Conservation (phyloP, 2,797 vertebrate species). For the Dromococcyx pavoninus region DNA sequence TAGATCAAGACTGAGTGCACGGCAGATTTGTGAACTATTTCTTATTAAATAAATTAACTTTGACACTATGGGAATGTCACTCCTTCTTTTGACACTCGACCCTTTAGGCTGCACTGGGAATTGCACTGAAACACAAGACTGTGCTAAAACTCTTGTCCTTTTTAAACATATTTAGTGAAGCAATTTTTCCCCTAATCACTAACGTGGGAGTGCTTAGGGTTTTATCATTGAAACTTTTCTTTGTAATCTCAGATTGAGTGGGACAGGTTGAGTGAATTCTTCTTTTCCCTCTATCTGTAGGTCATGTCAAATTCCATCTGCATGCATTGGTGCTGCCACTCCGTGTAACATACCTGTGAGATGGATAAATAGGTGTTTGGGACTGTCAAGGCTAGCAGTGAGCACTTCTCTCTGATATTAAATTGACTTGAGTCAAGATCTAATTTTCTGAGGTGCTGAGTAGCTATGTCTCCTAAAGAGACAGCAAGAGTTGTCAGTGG, state of each 20-base stretch:
- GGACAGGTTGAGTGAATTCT: not conserved
- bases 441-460: not conserved
- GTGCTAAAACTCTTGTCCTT: not conserved
- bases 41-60: slow-evolving; percentile 42
- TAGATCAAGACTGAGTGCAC: slow-evolving; percentile 28
- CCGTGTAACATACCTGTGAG: not conserved
- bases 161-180: not conserved
- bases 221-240: not conserved
- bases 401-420: not conserved
- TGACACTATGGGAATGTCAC: slow-evolving; percentile 42
- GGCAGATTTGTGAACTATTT: slow-evolving; percentile 46
- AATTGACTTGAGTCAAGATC: not conserved
- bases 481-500: not conserved
- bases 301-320: slow-evolving; percentile 14
- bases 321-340: not conserved
- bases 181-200: not conserved
- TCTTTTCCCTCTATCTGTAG: not conserved
- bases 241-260: not conserved
- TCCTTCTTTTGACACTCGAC: slow-evolving; percentile 42
- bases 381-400: not conserved
- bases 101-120: not conserved
- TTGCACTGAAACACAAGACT: not conserved
- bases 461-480: not conserved
- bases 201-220: not conserved
- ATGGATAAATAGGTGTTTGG: not conserved